A percentile compares a stretch with the other conserved stretches of the same genome.
phyloP scores from a whole-genome alignment of 2,113 vertebrate species.

The Hemichromis elongatus region DNA sequence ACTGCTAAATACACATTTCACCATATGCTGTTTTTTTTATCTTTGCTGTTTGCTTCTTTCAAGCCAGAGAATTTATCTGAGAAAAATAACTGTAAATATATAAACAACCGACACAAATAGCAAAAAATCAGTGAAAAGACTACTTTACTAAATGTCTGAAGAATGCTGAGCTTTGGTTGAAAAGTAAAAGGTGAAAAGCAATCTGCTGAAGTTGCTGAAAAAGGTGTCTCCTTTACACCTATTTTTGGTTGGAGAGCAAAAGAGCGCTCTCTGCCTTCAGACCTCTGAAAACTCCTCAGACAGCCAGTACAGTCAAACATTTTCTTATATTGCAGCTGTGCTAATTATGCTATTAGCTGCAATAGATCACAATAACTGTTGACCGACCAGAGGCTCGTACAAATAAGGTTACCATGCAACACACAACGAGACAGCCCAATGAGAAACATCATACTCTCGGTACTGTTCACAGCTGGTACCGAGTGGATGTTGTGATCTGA shows the following conservation, averaged over 20 bases:
- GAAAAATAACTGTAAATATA: neutral
- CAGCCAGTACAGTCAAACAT: neutral
- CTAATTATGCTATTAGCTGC: neutral
- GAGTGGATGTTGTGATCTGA: neutral
- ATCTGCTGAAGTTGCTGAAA: neutral
- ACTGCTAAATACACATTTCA: neutral
- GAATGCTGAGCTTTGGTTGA: neutral
- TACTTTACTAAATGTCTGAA: neutral
- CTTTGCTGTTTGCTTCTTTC: neutral
- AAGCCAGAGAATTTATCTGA: neutral
- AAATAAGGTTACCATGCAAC: neutral
- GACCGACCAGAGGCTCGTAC: neutral
- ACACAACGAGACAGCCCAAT: neutral
- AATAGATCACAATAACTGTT: fast-evolving
- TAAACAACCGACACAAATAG: neutral
- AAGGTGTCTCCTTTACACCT: fast-evolving
- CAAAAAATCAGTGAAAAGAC: neutral
- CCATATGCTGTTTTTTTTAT: fast-evolving
- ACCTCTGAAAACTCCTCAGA: neutral
- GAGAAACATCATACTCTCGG: fast-evolving
- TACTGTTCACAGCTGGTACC: neutral
- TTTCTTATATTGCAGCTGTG: neutral
- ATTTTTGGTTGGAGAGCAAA: neutral
- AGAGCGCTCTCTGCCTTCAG: neutral
- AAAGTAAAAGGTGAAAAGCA: neutral